These are phyloP conservation scores for Tyto alba DNA, from an alignment of 2,113 vertebrate genomes.

Conservation along the genomic window DNA sequence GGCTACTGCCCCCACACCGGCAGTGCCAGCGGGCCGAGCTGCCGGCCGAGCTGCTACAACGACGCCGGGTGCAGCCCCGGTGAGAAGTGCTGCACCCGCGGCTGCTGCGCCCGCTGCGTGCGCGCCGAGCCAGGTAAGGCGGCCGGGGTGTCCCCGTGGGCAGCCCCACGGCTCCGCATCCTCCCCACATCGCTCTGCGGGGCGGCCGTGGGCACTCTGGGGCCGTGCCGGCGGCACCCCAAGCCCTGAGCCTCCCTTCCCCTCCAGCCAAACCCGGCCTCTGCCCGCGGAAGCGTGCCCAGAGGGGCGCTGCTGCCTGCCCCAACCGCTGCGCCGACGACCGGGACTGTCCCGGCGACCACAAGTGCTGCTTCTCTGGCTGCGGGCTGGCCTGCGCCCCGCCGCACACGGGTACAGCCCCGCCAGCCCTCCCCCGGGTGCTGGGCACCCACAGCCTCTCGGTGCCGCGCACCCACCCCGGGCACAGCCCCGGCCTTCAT, in stretches of 20 bases:
- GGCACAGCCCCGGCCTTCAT: background rate
- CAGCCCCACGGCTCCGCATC: background rate
- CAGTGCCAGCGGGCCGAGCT: fast-evolving
- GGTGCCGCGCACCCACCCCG: too few relatives aligned
- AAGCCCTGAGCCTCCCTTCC: background rate
- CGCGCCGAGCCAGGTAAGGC: background rate
- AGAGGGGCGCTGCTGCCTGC: background rate
- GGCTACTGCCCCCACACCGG: slow-evolving; percentile 12
- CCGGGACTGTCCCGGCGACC: background rate
- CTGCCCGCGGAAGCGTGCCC: background rate
- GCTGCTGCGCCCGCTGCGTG: background rate
- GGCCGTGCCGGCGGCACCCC: background rate
- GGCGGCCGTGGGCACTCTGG: fast-evolving
- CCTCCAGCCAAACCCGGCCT: background rate
- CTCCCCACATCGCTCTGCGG: fast-evolving
- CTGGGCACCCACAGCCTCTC: fast-evolving
- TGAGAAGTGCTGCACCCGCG: background rate
- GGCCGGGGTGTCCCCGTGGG: background rate
- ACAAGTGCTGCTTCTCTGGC: slow-evolving; percentile 33
- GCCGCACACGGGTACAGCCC: background rate
- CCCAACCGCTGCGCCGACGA: background rate
- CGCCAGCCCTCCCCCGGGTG: fast-evolving
- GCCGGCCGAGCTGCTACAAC: background rate
- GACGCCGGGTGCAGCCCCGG: background rate
- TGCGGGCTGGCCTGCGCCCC: background rate